These are phyloP conservation scores for Tenthredo amoena DNA, from an alignment of 2,888 invertebrate genomes.

Conservation along the genomic window DNA sequence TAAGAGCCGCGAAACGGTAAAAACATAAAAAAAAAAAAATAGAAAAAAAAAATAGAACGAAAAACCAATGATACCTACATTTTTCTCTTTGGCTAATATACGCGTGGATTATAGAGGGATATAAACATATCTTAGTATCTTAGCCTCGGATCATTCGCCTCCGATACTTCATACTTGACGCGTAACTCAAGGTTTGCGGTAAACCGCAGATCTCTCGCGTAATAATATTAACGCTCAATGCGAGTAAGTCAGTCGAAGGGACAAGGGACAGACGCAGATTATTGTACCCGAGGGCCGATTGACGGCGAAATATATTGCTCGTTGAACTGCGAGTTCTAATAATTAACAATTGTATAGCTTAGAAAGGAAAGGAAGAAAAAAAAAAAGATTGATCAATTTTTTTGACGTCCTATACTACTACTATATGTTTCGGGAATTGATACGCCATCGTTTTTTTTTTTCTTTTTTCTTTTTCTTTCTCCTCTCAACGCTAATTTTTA, in stretches of 20 bases:
- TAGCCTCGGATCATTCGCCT: conserved; percentile 8
- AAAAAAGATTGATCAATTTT: background rate
- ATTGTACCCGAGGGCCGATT: background rate
- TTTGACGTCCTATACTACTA: background rate
- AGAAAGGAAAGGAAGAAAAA: background rate
- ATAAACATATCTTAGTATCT: background rate
- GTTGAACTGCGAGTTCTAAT: conserved; percentile 10
- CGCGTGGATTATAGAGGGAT: background rate
- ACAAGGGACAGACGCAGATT: background rate
- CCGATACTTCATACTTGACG: conserved; percentile 39
- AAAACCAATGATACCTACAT: background rate
- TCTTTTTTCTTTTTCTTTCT: background rate
- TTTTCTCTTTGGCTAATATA: background rate
- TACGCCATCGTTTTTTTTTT: background rate
- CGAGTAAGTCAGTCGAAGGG: background rate
- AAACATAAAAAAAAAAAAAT: background rate
- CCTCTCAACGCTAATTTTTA: conserved; percentile 66
- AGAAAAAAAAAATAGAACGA: background rate
- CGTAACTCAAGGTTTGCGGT: conserved; percentile 46
- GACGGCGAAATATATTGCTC: background rate
- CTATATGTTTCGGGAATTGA: background rate
- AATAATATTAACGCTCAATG: conserved; percentile 20
- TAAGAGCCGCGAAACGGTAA: conserved; percentile 67
- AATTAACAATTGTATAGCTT: background rate
- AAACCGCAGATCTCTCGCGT: conserved; percentile 40